phyloP scores from a whole-genome alignment of 1,140 invertebrate species.

The Papilio polytes region DNA sequence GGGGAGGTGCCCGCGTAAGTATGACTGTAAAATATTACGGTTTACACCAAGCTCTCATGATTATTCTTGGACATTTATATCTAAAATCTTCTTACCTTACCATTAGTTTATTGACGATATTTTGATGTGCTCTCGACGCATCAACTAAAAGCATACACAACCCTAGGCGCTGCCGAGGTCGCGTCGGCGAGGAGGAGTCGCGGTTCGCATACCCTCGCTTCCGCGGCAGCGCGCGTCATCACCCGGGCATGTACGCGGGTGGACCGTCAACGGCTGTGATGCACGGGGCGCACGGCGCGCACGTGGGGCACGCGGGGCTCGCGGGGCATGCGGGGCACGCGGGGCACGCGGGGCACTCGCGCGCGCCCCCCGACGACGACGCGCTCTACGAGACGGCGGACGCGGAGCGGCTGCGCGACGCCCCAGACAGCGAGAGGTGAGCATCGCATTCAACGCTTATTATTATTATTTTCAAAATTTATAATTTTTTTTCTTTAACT shows the following conservation, averaged over 20 bases:
- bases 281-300: constrained; percentile 87
- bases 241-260: constrained; percentile 81
- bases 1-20: constrained; percentile 84
- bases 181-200: constrained; percentile 86
- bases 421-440: constrained; percentile 94
- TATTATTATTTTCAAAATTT: neutral
- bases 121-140: neutral
- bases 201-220: constrained; percentile 91
- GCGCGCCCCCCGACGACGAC: constrained; percentile 89
- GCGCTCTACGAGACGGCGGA: constrained; percentile 94
- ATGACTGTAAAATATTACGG: neutral
- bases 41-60: neutral
- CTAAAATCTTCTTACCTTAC: no score
- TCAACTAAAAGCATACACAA: neutral
- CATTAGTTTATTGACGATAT: no score
- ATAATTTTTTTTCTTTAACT: neutral
- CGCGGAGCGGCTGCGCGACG: constrained; percentile 87
- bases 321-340: constrained; percentile 61
- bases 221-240: constrained; percentile 87
- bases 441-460: constrained; percentile 39
- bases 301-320: constrained; percentile 87
- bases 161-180: constrained; percentile 81
- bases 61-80: no score
- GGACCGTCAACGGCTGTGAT: constrained; percentile 87
- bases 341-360: constrained; percentile 82